phyloP scores from a whole-genome alignment of 2,797 vertebrate species.

The Pangasius sanitwongsei region DNA sequence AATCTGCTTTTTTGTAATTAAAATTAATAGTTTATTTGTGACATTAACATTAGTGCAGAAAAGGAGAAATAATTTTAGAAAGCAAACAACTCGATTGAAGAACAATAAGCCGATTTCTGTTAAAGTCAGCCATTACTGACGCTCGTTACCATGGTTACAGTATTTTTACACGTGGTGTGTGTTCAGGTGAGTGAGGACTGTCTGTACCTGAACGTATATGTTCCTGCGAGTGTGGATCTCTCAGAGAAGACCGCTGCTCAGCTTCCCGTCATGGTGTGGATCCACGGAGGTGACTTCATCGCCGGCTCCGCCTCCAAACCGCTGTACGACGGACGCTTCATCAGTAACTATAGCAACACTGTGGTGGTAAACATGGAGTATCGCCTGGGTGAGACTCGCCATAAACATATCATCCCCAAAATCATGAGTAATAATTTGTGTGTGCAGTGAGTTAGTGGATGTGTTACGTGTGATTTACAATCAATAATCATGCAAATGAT shows the following conservation, averaged over 20 bases:
- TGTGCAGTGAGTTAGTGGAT: background rate
- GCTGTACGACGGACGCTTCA: conserved; percentile 77
- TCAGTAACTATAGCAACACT: conserved; percentile 76
- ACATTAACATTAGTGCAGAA: background rate
- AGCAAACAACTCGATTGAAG: background rate
- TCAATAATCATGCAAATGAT: background rate
- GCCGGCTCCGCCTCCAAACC: conserved; percentile 78
- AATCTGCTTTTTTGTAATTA: background rate
- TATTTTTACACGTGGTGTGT: background rate
- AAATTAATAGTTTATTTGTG: background rate
- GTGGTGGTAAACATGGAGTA: conserved; percentile 77
- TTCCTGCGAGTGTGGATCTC: conserved; percentile 70
- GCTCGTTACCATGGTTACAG: background rate
- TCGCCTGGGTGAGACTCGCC: conserved; percentile 70
- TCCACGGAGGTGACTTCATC: conserved; percentile 80
- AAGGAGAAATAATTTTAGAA: background rate
- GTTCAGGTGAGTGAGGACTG: conserved; percentile 80
- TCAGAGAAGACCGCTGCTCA: conserved; percentile 52
- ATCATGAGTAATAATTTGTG: background rate
- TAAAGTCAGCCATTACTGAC: background rate
- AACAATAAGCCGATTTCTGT: too few species aligned
- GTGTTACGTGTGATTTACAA: background rate
- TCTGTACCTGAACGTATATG: conserved; percentile 78
- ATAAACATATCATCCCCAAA: background rate
- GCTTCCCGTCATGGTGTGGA: conserved; percentile 79